Base-by-base conservation (phyloP, 2,888 invertebrate species). In the Epinotia ramella region DNA sequence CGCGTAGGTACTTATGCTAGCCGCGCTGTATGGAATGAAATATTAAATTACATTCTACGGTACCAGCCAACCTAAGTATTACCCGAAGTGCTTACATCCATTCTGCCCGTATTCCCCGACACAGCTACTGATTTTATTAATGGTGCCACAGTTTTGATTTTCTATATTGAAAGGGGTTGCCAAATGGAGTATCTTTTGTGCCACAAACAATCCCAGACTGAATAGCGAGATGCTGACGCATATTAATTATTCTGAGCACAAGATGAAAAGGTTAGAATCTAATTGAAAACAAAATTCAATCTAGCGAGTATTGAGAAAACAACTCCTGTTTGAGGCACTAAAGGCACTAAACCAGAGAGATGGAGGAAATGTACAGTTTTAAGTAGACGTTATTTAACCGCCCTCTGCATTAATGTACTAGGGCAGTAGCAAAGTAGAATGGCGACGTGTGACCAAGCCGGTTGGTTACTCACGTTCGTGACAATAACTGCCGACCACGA, bases 101-200 rank as follows among this genome's bases (percentile, higher is more conserved):
- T 60, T 24, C 71, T 56, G 57, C 3, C 64, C 70, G 69, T 73
- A 33, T 56, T 49, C 24, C 59, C 40, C 62, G 16, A 11, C 59
- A 20, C 65, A 6, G 67, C 71, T 76, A 77, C 78, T 81, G 81
- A 87, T 86, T 87, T 86, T 83, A 87, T 86, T 87, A 88, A 88
- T 88, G 85, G 82, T 68, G 70, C 81, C 82, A 71, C 84, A 83
- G 82, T 85, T 89, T 85, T 83, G 86, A 86, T 87, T 86, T 86
- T 84, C 83, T 75, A 78, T 86, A 87, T 87, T 89, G 87, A 89
- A 88, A 84, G 84, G 86, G 82, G 83, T 83, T 83, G 79, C 78
- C 79, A 78, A 84, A 84, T 83, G 81, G 79, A 67, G 71, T 75
- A 70, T 73, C 84, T 81, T 86, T 87, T 87, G 87, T 88, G 80